Base-by-base conservation (phyloP, 2,797 vertebrate species). In the Pogoniulus pusillus region DNA sequence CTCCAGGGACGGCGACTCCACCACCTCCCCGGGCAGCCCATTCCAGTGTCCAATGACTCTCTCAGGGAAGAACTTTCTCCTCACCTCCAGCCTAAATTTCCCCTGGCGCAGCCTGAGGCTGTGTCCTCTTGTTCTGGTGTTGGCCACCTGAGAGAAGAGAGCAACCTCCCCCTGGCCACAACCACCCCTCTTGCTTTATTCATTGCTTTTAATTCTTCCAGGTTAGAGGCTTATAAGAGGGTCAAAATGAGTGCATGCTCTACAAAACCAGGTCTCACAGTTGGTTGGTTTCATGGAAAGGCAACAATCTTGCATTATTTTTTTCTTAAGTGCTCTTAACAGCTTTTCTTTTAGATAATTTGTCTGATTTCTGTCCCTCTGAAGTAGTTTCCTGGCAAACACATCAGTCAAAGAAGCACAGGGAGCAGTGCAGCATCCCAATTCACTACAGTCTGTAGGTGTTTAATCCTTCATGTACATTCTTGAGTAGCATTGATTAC, bases 401-500 rank as follows among this genome's bases (percentile, higher is more conserved):
- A 81, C 72, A 87, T 84, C 54, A 80, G 37, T 41, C 62, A 29
- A 71, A 80, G 77, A 39, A 85, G 16, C 41, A 66, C 10, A 10
- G 20, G 45, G 73, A 74, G 30, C 41, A 57, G 16, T 66, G n/a
- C 66, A 87, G 35, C 76, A 81, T 78, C 66, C 35, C 26, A 54
- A 54, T 70, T 89, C 53, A 30, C 65, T 73, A 45, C 29, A 62
- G 16, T 66, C 39, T 0, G 0, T 55, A 73, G 70, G 43, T 2
- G 4, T 89, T 87, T n/a, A n/a, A n/a, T 68, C 65, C 66, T 89
- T 77, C 49, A 58, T 85, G 41, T 32, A 55, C 45, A 39, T 83
- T 75, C 73, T 90, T 78, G 73, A 78, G 71, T 24, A 90, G 66
- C 82, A 83, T 49, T 76, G 90, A 55, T 72, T 81, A 87, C 81